Evolutionary conservation across 2,888 invertebrate species (phyloP).

Genomic region (Andrena praecox): DNA sequence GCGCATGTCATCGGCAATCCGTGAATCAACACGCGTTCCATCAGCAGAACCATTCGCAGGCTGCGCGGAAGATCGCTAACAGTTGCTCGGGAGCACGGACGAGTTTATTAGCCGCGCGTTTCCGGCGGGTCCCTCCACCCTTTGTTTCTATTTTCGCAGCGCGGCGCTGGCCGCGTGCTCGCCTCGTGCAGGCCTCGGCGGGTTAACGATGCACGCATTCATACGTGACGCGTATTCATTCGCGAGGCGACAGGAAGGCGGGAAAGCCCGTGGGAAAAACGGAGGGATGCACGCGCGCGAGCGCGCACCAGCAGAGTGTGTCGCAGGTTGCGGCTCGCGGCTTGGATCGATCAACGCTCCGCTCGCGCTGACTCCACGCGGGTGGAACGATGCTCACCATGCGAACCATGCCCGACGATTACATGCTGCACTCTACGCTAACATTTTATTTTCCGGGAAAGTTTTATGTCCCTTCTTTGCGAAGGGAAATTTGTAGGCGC

Average conservation of each 20-base stretch:
- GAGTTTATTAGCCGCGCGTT: conserved; percentile 51
- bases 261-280: conserved; percentile 36
- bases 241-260: conserved; percentile 30
- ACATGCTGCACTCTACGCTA: no score
- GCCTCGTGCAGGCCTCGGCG: conserved; percentile 18
- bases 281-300: conserved; percentile 46
- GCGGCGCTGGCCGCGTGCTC: conserved; percentile 9
- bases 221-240: conserved; percentile 49
- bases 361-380: neutral
- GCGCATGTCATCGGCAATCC: no score
- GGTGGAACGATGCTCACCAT: neutral
- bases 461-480: no score
- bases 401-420: neutral
- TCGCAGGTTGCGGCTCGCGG: conserved; percentile 54
- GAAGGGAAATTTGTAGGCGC: no score
- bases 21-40: no score
- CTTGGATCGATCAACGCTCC: conserved; percentile 58
- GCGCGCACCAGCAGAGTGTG: conserved; percentile 58
- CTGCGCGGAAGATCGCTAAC: neutral
- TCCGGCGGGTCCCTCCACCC: conserved; percentile 26
- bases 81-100: conserved; percentile 30
- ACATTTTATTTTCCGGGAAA: no score
- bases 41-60: no score
- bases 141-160: conserved; percentile 56
- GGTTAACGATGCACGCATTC: conserved; percentile 62